Evolutionary conservation across 2,797 vertebrate species (phyloP).

Genomic region (Protosalanx chinensis): DNA sequence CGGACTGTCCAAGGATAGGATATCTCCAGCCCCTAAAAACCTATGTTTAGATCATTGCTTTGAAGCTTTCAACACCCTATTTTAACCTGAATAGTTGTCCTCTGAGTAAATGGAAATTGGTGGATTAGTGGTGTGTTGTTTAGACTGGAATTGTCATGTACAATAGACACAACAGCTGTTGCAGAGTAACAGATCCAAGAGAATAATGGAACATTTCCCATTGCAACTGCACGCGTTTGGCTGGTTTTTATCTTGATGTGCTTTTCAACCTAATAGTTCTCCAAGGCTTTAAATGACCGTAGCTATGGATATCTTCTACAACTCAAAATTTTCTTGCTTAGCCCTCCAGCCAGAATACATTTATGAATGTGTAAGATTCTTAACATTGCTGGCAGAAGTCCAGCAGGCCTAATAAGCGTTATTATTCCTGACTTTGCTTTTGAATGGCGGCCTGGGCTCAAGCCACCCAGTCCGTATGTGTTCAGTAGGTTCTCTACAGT

Average conservation of each 20-base stretch:
- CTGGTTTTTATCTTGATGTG: constrained; percentile 15
- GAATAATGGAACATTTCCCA: constrained; percentile 47
- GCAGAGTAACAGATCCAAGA: constrained; percentile 51
- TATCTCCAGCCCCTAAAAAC: constrained; percentile 31
- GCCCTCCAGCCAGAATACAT: constrained; percentile 33
- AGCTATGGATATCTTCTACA: constrained; percentile 21
- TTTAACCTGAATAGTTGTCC: constrained; percentile 67
- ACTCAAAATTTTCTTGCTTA: constrained; percentile 34
- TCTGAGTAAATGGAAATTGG: constrained; percentile 63
- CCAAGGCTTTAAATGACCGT: constrained; percentile 20
- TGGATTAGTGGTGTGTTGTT: constrained; percentile 68
- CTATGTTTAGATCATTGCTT: constrained; percentile 52
- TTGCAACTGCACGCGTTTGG: constrained; percentile 33
- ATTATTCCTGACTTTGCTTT: constrained; percentile 68
- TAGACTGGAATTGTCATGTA: constrained; percentile 65
- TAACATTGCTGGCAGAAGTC: constrained; percentile 52
- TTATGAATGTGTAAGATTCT: constrained; percentile 49
- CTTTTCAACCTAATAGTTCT: constrained; percentile 24
- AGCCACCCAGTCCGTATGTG: constrained; percentile 12
- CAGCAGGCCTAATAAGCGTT: constrained; percentile 65
- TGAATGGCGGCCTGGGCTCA: constrained; percentile 44
- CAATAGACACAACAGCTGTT: constrained; percentile 64
- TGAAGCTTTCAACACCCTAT: constrained; percentile 58
- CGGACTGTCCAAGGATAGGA: not conserved
- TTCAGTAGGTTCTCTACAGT: constrained; percentile 17